phyloP scores from a whole-genome alignment of 2,888 invertebrate genomes.

The Mellilla xanthometata region DNA sequence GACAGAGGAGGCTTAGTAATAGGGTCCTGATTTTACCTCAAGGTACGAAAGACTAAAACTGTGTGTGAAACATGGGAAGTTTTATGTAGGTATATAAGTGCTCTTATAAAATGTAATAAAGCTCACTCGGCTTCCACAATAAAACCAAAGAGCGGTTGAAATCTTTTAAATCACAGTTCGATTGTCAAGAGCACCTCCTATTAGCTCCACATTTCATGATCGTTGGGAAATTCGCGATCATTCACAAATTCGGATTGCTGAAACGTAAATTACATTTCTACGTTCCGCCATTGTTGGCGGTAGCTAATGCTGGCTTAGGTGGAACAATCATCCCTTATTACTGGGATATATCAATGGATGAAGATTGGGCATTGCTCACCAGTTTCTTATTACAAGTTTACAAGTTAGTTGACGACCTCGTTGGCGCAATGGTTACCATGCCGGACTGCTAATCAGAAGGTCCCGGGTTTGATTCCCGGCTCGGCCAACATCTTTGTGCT shows the following conservation, averaged over 20 bases:
- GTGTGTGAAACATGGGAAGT: too few species aligned
- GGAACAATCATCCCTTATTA: slow-evolving; percentile 49
- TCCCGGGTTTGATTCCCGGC: too few species aligned
- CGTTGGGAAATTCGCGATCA: slow-evolving; percentile 29
- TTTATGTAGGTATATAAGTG: too few species aligned
- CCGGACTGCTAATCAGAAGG: too few species aligned
- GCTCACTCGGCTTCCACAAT: slow-evolving; percentile 9
- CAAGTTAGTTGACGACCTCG: too few species aligned
- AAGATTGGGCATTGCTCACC: not conserved
- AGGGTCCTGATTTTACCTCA: too few species aligned
- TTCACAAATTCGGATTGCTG: slow-evolving; percentile 27
- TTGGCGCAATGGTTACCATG: too few species aligned
- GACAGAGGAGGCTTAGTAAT: too few species aligned
- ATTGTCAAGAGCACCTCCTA: slow-evolving; percentile 25
- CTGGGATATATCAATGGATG: slow-evolving; percentile 36
- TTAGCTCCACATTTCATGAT: slow-evolving; percentile 34
- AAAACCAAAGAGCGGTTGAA: slow-evolving; percentile 18
- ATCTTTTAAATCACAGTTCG: slow-evolving; percentile 25
- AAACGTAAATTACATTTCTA: slow-evolving; percentile 35
- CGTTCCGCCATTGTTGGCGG: slow-evolving; percentile 35
- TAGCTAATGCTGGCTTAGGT: slow-evolving; percentile 38
- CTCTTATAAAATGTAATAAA: slow-evolving; percentile 13
- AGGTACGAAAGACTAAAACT: too few species aligned
- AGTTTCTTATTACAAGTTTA: not conserved
- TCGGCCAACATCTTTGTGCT: too few species aligned